A percentile compares a stretch with the other conserved stretches of the same genome.
Conservation (phyloP, 2,888 invertebrate species). For the Empis stercorea region DNA sequence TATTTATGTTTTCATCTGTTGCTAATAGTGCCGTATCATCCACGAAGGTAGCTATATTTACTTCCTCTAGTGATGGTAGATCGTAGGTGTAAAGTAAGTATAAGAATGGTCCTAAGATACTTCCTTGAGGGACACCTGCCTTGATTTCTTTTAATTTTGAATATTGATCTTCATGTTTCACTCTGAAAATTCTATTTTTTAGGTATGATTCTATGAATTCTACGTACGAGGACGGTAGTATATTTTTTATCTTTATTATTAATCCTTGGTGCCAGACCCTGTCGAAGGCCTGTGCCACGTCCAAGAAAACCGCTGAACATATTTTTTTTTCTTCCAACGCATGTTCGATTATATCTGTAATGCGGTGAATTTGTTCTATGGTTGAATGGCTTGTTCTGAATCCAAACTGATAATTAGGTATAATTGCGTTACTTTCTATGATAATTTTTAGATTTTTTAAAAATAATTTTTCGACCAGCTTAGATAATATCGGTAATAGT, state of each 20-base stretch:
- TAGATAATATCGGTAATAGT: slow-evolving; percentile 3
- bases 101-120: not conserved
- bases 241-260: not conserved
- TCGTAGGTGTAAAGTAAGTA: not conserved
- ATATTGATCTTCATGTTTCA: not conserved
- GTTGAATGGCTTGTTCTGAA: slow-evolving; percentile 3
- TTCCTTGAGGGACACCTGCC: not conserved
- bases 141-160: not conserved
- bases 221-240: not conserved
- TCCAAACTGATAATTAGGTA: slow-evolving; percentile 3
- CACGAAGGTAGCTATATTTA: not conserved
- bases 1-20: not conserved
- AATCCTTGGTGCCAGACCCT: not conserved
- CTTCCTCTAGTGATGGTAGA: not conserved
- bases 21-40: not conserved
- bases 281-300: slow-evolving; percentile 4
- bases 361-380: not conserved
- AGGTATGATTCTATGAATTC: not conserved
- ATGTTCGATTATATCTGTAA: not conserved
- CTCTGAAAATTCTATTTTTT: not conserved
- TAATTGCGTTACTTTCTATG: not conserved
- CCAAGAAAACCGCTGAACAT: slow-evolving; percentile 2
- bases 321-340: slow-evolving; percentile 1
- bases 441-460: not conserved
- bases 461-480: slow-evolving; percentile 3